phyloP scores from a whole-genome alignment of 1,140 invertebrate genomes.

The Ceratina australensis region DNA sequence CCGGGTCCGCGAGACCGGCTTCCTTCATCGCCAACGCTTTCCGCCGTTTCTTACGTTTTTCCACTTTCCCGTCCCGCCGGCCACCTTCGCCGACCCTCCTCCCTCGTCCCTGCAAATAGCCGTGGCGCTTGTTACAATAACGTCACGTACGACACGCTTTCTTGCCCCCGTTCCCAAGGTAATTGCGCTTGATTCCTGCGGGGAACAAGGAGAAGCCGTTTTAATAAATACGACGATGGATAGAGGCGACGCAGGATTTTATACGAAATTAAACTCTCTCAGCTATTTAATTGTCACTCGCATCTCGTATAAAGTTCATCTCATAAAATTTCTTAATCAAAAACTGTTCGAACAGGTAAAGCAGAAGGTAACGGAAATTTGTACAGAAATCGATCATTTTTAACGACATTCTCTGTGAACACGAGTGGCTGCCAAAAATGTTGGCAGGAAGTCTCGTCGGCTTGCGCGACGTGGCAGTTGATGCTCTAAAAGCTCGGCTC shows the following conservation, averaged over 20 bases:
- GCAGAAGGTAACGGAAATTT: too few relatives aligned
- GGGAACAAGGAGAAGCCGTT: background rate
- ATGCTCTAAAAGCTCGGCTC: slow-evolving; percentile 9
- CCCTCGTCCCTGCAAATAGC: slow-evolving; percentile 14
- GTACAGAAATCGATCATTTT: background rate
- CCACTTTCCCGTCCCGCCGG: slow-evolving; percentile 10
- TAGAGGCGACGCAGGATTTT: background rate
- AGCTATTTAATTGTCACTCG: too few relatives aligned
- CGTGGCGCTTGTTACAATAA: slow-evolving; percentile 42
- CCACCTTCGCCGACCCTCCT: background rate
- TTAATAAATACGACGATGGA: slow-evolving; percentile 2
- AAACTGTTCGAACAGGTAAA: too few relatives aligned
- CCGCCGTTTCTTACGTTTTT: slow-evolving; percentile 35
- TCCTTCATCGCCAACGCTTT: slow-evolving; percentile 15
- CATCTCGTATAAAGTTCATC: too few relatives aligned
- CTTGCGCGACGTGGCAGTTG: background rate
- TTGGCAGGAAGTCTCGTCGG: slow-evolving; percentile 8
- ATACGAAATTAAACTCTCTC: background rate
- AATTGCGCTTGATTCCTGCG: slow-evolving; percentile 37
- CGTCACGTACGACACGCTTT: slow-evolving; percentile 35
- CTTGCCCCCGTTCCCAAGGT: background rate
- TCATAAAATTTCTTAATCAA: too few relatives aligned
- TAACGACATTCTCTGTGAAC: background rate
- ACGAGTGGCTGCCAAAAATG: background rate
- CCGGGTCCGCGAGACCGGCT: slow-evolving; percentile 31